Percentiles rank a stretch among this genome's conserved stretches.
Evolutionary conservation across 2,113 vertebrate species (phyloP).

Genomic region (Epinephelus moara): DNA sequence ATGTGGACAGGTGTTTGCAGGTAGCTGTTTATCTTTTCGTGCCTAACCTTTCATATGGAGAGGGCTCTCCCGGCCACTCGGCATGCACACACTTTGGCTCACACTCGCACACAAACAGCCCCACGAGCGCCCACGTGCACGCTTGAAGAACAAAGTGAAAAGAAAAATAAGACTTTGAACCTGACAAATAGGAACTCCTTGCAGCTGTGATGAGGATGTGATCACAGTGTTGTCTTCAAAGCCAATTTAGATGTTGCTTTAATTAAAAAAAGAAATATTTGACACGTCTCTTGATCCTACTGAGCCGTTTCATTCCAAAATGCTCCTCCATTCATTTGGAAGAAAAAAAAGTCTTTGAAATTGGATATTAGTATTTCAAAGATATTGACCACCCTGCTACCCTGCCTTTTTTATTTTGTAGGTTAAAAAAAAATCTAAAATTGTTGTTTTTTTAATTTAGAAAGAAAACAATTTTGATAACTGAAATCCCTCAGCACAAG

Average conservation of each 20-base stretch:
- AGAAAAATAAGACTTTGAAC: slow-evolving; percentile 79
- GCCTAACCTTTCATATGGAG: slow-evolving; percentile 80
- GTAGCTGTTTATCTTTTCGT: slow-evolving; percentile 84
- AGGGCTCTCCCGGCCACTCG: slow-evolving; percentile 54
- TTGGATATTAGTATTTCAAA: slow-evolving; percentile 76
- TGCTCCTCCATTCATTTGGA: slow-evolving; percentile 59
- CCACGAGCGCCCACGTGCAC: background rate
- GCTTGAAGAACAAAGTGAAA: slow-evolving; percentile 80
- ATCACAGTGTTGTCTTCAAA: slow-evolving; percentile 78
- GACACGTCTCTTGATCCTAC: slow-evolving; percentile 72
- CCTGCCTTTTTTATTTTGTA: slow-evolving; percentile 12
- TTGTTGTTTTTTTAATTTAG: background rate
- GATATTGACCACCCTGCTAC: slow-evolving; percentile 49
- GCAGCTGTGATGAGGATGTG: slow-evolving; percentile 65
- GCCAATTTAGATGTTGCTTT: slow-evolving; percentile 76
- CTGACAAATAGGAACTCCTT: slow-evolving; percentile 70
- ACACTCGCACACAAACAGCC: slow-evolving; percentile 16
- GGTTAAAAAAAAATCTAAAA: background rate
- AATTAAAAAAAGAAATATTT: slow-evolving; percentile 71
- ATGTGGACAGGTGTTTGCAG: slow-evolving; percentile 86
- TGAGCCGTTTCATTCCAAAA: slow-evolving; percentile 66
- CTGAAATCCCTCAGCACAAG: background rate
- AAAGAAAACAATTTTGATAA: background rate
- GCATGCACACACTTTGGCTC: slow-evolving; percentile 25
- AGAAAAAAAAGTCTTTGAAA: slow-evolving; percentile 63